A percentile compares a stretch with the other conserved stretches of the same genome.
phyloP scores from a whole-genome alignment of 2,888 invertebrate genomes.

The Empis livida region DNA sequence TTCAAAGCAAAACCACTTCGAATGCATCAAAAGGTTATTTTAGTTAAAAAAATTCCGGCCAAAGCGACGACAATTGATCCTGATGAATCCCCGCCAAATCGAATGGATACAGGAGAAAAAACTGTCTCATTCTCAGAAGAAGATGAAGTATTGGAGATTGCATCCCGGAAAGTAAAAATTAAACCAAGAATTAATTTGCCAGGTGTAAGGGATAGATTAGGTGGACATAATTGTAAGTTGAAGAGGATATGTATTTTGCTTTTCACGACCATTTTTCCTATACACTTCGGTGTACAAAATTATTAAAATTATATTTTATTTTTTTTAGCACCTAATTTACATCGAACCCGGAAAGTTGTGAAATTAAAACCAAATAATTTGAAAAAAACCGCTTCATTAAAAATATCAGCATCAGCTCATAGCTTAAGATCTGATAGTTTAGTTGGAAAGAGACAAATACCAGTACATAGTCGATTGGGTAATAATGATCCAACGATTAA shows the following conservation, averaged over 20 bases:
- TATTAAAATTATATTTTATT: not conserved
- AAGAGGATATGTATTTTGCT: too few species aligned
- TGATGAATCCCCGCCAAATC: constrained; percentile 16
- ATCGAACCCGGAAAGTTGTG: constrained; percentile 26
- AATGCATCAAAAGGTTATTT: constrained; percentile 29
- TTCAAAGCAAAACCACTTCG: constrained; percentile 20
- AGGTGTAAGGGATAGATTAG: constrained; percentile 23
- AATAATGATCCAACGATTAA: not conserved
- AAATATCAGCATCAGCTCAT: constrained; percentile 14
- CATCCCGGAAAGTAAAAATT: constrained; percentile 17
- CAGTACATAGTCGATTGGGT: constrained; percentile 30
- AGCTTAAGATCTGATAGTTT: constrained; percentile 33
- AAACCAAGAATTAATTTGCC: constrained; percentile 12
- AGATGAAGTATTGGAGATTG: constrained; percentile 35
- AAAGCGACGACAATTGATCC: constrained; percentile 22
- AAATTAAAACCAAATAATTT: constrained; percentile 25
- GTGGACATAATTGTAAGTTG: not conserved
- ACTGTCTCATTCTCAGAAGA: constrained; percentile 34
- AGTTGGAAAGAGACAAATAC: constrained; percentile 18
- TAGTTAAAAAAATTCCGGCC: constrained; percentile 33
- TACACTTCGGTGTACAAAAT: too few species aligned
- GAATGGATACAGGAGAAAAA: constrained; percentile 25
- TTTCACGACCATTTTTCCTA: not conserved
- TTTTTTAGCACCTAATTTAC: constrained; percentile 22
- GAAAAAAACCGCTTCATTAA: constrained; percentile 20